A percentile compares a stretch with the other conserved stretches of the same genome.
Evolutionary conservation across 1,140 invertebrate species (phyloP).

Genomic region (Samia ricini): DNA sequence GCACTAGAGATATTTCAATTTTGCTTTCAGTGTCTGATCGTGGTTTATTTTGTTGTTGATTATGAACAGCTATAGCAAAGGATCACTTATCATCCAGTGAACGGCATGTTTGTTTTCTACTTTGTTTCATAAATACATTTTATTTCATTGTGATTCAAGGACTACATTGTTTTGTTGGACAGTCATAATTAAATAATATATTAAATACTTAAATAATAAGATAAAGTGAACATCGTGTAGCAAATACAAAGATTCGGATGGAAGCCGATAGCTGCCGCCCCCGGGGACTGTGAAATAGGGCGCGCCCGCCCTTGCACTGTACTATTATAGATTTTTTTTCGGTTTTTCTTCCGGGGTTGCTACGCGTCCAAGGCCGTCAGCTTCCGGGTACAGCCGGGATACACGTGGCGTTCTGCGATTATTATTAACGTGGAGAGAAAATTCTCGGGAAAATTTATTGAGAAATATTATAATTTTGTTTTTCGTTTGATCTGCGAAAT

Average conservation of each 20-base stretch:
- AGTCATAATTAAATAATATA: too few relatives aligned
- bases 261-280: not conserved
- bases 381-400: slow-evolving; percentile 38
- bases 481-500: not conserved
- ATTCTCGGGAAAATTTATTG: slow-evolving; percentile 18
- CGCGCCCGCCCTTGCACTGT: slow-evolving; percentile 31
- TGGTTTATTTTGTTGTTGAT: too few relatives aligned
- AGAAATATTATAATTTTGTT: slow-evolving; percentile 12
- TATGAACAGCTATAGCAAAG: too few relatives aligned
- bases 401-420: slow-evolving; percentile 35
- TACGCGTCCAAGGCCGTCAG: slow-evolving; percentile 50
- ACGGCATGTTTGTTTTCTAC: too few relatives aligned
- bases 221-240: not conserved
- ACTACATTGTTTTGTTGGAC: too few relatives aligned
- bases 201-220: not conserved
- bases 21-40: too few relatives aligned
- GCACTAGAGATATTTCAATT: too few relatives aligned
- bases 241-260: not conserved
- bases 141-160: too few relatives aligned
- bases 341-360: slow-evolving; percentile 42
- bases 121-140: too few relatives aligned
- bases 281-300: slow-evolving; percentile 19
- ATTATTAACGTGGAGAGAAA: slow-evolving; percentile 19
- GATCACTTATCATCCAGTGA: too few relatives aligned
- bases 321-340: slow-evolving; percentile 64